Conservation (phyloP, 2,797 vertebrate genomes). For the Macropodus opercularis region DNA sequence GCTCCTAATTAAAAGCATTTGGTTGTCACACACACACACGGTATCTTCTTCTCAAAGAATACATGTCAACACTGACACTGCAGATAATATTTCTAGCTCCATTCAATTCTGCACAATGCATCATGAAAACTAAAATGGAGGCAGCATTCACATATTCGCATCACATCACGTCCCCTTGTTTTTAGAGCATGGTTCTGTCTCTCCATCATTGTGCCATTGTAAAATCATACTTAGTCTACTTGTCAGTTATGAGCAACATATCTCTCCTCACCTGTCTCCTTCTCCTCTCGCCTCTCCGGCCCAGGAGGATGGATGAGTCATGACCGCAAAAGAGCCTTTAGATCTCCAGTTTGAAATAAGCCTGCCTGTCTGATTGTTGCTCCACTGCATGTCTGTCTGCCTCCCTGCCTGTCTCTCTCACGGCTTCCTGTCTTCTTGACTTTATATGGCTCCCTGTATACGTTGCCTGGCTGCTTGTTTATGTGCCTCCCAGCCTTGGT, state of each 20-base stretch:
- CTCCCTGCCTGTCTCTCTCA: background rate
- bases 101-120: background rate
- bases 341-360: constrained; percentile 29
- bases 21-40: background rate
- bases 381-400: constrained; percentile 7
- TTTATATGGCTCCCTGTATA: background rate
- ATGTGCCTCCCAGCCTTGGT: background rate
- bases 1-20: background rate
- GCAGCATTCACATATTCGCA: background rate
- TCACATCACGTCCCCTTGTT: background rate
- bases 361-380: constrained; percentile 8
- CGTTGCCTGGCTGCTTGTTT: constrained; percentile 16
- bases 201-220: constrained; percentile 13
- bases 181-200: constrained; percentile 1
- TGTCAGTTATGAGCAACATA: constrained; percentile 27
- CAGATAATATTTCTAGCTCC: constrained; percentile 6
- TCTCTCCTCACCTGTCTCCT: constrained; percentile 41
- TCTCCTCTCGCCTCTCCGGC: constrained; percentile 25
- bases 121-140: constrained; percentile 22
- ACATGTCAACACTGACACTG: background rate
- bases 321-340: constrained; percentile 22
- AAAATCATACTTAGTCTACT: constrained; percentile 13
- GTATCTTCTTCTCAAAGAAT: background rate
- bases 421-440: background rate
- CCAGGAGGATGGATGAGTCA: constrained; percentile 47